Evolutionary conservation across 2,797 vertebrate species (phyloP).

Genomic region (Nannoperca australis): DNA sequence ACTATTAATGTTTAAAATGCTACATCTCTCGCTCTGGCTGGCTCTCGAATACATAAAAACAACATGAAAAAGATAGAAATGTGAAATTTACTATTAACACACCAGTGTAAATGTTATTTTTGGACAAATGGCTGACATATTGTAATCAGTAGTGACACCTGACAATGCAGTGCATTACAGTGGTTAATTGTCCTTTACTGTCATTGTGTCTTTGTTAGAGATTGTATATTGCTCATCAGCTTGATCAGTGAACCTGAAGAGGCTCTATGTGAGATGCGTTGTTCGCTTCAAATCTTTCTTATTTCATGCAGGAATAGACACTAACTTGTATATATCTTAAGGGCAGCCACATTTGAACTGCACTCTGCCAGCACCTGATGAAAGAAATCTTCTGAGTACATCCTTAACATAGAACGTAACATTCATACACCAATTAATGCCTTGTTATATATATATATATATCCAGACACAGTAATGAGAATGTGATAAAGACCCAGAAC

Average conservation of each 20-base stretch:
- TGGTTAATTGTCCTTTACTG: not conserved
- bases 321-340: not conserved
- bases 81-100: not conserved
- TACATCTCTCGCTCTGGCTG: conserved; percentile 37
- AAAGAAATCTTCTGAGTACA: not conserved
- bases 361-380: not conserved
- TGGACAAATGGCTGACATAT: not conserved
- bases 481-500: not conserved
- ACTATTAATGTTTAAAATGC: conserved; percentile 31
- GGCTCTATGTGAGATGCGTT: not conserved
- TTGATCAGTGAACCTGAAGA: not conserved
- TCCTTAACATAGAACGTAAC: not conserved
- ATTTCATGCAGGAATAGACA: not conserved
- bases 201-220: not conserved
- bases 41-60: conserved; percentile 14
- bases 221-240: not conserved
- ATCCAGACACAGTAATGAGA: not conserved
- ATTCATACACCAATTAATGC: not conserved
- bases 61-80: conserved; percentile 16
- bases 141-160: too few relatives aligned
- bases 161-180: not conserved
- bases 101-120: not conserved
- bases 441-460: not conserved
- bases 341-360: not conserved
- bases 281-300: not conserved